These are phyloP conservation scores for Sebastes minor DNA, from an alignment of 2,797 vertebrate genomes.

Conservation along the genomic window DNA sequence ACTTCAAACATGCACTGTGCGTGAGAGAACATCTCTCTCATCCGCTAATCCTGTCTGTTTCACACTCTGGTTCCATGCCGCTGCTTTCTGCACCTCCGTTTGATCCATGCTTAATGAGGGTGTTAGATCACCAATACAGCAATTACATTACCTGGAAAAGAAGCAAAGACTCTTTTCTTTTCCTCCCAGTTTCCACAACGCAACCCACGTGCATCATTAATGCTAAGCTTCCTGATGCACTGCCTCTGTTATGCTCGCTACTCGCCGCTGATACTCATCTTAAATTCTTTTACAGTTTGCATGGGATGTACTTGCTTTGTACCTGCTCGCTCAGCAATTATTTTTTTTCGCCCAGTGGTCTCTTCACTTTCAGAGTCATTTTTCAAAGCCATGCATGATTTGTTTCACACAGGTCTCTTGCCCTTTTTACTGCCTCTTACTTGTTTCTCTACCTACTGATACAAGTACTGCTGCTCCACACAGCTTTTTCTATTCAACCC, in stretches of 20 bases:
- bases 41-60: slow-evolving; percentile 74
- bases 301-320: slow-evolving; percentile 25
- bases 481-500: neutral
- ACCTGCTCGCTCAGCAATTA: slow-evolving; percentile 19
- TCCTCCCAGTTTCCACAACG: slow-evolving; percentile 37
- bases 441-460: slow-evolving; percentile 17
- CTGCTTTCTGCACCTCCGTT: slow-evolving; percentile 60
- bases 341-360: neutral
- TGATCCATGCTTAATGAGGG: slow-evolving; percentile 80
- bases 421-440: slow-evolving; percentile 10
- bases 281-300: slow-evolving; percentile 19
- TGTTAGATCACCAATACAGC: slow-evolving; percentile 74
- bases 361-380: slow-evolving; percentile 27
- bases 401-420: slow-evolving; percentile 24
- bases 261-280: neutral
- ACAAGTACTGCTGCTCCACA: neutral
- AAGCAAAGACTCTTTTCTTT: slow-evolving; percentile 37
- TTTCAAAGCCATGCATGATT: slow-evolving; percentile 34
- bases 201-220: slow-evolving; percentile 47
- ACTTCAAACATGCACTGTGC: slow-evolving; percentile 65
- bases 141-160: slow-evolving; percentile 72
- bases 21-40: slow-evolving; percentile 65
- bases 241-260: slow-evolving; percentile 16
- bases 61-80: slow-evolving; percentile 58
- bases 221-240: slow-evolving; percentile 33